Evolutionary conservation across 2,113 vertebrate species (phyloP).

Genomic region (Phyllostomus hastatus): DNA sequence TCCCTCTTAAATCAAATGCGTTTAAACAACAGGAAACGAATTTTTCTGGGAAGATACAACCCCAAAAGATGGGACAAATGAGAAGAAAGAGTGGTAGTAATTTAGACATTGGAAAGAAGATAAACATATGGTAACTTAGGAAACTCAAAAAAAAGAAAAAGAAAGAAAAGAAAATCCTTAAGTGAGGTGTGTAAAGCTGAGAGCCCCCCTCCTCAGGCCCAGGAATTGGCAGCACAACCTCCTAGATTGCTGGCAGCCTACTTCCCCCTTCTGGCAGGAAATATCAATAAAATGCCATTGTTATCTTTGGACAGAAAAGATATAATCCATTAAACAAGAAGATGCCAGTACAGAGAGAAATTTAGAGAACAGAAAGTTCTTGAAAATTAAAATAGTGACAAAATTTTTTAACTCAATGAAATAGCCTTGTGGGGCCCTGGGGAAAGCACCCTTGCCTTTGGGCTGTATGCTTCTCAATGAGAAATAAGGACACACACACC

Average conservation of each 20-base stretch:
- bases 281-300: not conserved
- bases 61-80: not conserved
- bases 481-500: no score
- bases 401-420: not conserved
- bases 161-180: not conserved
- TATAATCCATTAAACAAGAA: not conserved
- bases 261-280: not conserved
- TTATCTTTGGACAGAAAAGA: not conserved
- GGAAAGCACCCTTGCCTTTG: not conserved
- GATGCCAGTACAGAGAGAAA: not conserved
- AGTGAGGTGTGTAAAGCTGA: not conserved
- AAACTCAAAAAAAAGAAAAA: not conserved
- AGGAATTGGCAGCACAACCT: not conserved
- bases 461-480: not conserved
- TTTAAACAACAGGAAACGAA: not conserved
- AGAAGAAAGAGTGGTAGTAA: not conserved
- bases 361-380: not conserved
- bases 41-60: not conserved
- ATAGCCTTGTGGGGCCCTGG: fast-evolving
- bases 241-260: not conserved
- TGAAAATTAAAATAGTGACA: not conserved
- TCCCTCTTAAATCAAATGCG: not conserved
- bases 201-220: not conserved
- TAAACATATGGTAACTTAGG: not conserved
- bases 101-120: not conserved